Base-by-base conservation (phyloP, 2,888 invertebrate species). In the Caenorhabditis angaria region DNA sequence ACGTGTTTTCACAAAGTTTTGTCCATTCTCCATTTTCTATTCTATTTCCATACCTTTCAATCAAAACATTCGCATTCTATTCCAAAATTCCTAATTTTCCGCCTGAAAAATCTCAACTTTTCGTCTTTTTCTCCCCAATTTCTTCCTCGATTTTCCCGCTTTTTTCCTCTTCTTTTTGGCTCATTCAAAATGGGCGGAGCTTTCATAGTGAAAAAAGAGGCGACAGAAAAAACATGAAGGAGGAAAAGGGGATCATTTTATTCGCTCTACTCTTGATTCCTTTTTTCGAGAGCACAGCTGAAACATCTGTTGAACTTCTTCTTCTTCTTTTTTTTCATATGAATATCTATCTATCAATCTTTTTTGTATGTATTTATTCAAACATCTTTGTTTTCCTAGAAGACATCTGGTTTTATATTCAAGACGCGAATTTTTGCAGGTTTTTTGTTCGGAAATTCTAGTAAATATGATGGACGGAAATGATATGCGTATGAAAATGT, bases 401-500 rank as follows among this genome's bases (percentile, higher is more conserved):
- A 51, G 18, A 41, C 41, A 41, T 41, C 41, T 41, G 41, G 6
- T 3, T n/a, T n/a, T n/a, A n/a, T n/a, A n/a, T n/a, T n/a, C n/a
- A 32, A 32, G 10, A 32, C 10, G 32, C 10, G 6, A 32, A 32
- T 10, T 8, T 32, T 32, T 32, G 32, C 32, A 32, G 32, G 32
- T 10, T 32, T 48, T 48, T 22, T n/a, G n/a, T n/a, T n/a, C n/a
- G n/a, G 27, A 54, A 54, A 54, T 54, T 54, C 25, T 25, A 48
- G 12, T 8, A 3, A 27, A 27, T 53, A 53, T 51, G 3, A 79
- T 79, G 79, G 79, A 79, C 63, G n/a, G n/a, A n/a, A 70, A 77
- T 10, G 79, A 79, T 29, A 41, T 79, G 35, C 70, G 79, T 54
- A 61, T 79, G 25, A 79, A 79, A 72, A 76, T 77, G 61, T 79